These are phyloP conservation scores for Athene cunicularia DNA, from an alignment of 2,113 vertebrate species.

Conservation along the genomic window DNA sequence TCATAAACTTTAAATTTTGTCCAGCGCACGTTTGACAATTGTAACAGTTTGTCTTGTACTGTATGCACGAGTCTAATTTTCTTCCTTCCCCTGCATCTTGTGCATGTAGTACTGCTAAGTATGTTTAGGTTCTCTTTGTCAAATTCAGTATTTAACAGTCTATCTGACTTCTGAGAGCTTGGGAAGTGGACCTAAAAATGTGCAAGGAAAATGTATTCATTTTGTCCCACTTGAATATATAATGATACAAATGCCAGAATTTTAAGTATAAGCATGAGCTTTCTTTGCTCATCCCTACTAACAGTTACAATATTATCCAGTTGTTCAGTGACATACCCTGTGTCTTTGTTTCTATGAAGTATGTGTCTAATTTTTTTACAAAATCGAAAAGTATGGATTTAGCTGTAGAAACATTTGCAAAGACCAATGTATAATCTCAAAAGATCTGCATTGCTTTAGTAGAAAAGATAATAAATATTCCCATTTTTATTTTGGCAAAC, in stretches of 20 bases:
- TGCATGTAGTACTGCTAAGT: conserved; percentile 74
- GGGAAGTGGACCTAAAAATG: conserved; percentile 37
- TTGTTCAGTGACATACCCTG: conserved; percentile 44
- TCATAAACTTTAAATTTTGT: conserved; percentile 64
- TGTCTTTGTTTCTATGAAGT: conserved; percentile 65
- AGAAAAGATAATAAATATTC: conserved; percentile 75
- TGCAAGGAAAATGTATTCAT: conserved; percentile 22
- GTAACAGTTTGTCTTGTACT: conserved; percentile 70
- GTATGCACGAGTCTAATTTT: conserved; percentile 70
- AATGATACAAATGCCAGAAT: conserved; percentile 23
- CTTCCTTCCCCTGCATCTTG: conserved; percentile 63
- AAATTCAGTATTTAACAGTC: conserved; percentile 57
- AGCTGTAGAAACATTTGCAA: conserved; percentile 62
- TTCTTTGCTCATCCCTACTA: conserved; percentile 67
- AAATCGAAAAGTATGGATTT: conserved; percentile 43
- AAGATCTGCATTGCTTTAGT: conserved; percentile 64
- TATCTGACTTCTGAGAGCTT: conserved; percentile 32
- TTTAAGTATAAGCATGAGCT: conserved; percentile 46
- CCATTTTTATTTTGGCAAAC: conserved; percentile 75
- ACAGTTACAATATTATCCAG: conserved; percentile 16
- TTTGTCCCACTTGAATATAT: conserved; percentile 32
- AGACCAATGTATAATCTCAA: conserved; percentile 56
- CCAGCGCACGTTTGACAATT: conserved; percentile 68
- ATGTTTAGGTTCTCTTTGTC: conserved; percentile 57
- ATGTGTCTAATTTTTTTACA: conserved; percentile 66